Evolutionary conservation across 2,797 vertebrate species (phyloP).

Genomic region (Periparus ater): DNA sequence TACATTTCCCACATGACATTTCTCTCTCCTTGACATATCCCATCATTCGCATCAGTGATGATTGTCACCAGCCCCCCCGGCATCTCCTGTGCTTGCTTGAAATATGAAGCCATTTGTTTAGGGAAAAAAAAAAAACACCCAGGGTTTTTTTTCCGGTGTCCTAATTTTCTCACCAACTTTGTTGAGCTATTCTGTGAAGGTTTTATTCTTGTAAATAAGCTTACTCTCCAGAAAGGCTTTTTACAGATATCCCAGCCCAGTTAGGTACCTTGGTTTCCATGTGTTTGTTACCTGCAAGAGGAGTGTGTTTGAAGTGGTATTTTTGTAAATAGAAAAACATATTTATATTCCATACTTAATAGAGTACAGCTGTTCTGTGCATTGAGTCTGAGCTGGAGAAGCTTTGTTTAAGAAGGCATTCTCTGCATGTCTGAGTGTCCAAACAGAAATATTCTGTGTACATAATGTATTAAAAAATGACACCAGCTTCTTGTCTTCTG

Average conservation of each 20-base stretch:
- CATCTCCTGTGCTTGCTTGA: constrained; percentile 45
- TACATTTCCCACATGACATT: constrained; percentile 61
- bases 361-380: neutral
- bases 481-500: constrained; percentile 15
- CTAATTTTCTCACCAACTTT: constrained; percentile 28
- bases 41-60: constrained; percentile 56
- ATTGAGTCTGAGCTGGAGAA: neutral
- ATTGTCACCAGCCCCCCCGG: constrained; percentile 32
- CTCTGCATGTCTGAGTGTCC: neutral
- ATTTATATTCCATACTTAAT: neutral
- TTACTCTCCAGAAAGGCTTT: neutral
- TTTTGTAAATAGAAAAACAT: neutral
- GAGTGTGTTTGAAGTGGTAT: neutral
- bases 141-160: neutral
- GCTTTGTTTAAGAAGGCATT: constrained; percentile 2
- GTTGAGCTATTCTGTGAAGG: neutral
- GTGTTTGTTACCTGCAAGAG: neutral
- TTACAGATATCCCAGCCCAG: neutral
- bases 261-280: neutral
- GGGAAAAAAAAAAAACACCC: neutral
- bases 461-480: constrained; percentile 38
- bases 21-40: constrained; percentile 60
- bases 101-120: constrained; percentile 48
- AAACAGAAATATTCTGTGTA: constrained; percentile 42
- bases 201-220: neutral